Conservation (phyloP, 2,113 vertebrate genomes). For the Dipodomys merriami region DNA sequence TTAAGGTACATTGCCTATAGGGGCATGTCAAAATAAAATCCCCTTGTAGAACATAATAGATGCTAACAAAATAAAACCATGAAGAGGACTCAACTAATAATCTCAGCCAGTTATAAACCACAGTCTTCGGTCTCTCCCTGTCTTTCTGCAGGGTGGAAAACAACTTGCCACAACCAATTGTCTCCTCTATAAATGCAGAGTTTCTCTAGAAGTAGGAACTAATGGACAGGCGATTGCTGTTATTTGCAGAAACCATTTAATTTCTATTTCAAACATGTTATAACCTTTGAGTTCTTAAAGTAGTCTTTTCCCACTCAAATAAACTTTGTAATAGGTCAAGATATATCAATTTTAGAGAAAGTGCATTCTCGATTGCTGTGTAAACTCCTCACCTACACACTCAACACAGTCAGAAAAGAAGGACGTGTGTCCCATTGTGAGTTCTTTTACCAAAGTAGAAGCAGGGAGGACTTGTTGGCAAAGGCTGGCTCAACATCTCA, state of each 20-base stretch:
- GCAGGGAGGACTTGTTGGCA: no score
- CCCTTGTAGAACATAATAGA: no score
- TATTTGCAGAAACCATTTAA: background rate
- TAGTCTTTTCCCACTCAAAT: background rate
- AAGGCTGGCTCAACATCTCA: no score
- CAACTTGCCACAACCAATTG: no score
- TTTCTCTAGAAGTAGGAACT: background rate
- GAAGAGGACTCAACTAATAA: no score
- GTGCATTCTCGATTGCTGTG: background rate
- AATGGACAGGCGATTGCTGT: accelerated
- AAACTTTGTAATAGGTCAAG: background rate
- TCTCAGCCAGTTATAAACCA: no score
- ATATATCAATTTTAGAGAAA: background rate
- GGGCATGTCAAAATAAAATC: no score
- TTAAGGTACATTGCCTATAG: no score
- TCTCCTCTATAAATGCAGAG: no score
- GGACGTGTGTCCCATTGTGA: background rate
- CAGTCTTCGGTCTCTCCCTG: background rate
- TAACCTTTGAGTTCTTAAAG: background rate
- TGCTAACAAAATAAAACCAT: no score
- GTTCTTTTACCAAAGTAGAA: no score
- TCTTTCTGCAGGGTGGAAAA: background rate
- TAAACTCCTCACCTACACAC: background rate
- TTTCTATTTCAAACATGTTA: background rate
- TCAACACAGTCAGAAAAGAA: background rate